A percentile compares a stretch with the other conserved stretches of the same genome.
Conservation (phyloP, 1,140 invertebrate species). For the Drosophila bipectinata region DNA sequence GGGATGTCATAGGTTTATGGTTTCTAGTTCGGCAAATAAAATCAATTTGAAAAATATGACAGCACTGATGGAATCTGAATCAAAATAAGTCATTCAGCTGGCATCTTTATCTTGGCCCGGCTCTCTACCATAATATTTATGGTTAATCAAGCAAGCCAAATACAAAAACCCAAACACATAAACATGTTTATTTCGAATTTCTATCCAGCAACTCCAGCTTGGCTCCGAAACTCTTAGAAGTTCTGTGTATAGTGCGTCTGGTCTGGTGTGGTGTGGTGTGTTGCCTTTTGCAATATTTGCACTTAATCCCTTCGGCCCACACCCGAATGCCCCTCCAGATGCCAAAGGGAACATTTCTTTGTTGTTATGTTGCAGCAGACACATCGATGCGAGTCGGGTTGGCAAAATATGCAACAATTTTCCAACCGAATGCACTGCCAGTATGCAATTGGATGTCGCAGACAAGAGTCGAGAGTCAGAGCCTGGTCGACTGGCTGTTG, state of each 20-base stretch:
- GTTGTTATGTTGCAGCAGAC: conserved; percentile 50
- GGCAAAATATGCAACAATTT: conserved; percentile 81
- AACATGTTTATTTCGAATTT: conserved; percentile 63
- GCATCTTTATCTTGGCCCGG: conserved; percentile 9
- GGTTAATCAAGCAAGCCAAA: conserved; percentile 79
- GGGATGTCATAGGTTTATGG: neutral
- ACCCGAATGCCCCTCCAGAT: conserved; percentile 4
- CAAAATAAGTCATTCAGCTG: conserved; percentile 28
- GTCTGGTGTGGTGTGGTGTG: conserved; percentile 1
- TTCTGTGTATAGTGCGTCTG: neutral
- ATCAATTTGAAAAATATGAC: conserved; percentile 1
- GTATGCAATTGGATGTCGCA: conserved; percentile 58
- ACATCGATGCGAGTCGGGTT: conserved; percentile 68
- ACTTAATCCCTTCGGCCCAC: conserved; percentile 15
- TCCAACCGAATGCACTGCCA: conserved; percentile 79
- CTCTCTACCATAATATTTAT: conserved; percentile 73
- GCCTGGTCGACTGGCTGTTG: conserved; percentile 55
- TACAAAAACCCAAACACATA: conserved; percentile 75
- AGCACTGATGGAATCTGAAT: neutral
- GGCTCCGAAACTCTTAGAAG: conserved; percentile 7
- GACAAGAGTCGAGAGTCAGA: conserved; percentile 2
- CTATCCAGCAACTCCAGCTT: neutral
- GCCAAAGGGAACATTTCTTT: conserved; percentile 41
- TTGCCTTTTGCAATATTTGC: conserved; percentile 54
- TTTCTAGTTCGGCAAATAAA: neutral